Evolutionary conservation across 2,797 vertebrate species (phyloP).

Genomic region (Mormyrus hasselquistii): DNA sequence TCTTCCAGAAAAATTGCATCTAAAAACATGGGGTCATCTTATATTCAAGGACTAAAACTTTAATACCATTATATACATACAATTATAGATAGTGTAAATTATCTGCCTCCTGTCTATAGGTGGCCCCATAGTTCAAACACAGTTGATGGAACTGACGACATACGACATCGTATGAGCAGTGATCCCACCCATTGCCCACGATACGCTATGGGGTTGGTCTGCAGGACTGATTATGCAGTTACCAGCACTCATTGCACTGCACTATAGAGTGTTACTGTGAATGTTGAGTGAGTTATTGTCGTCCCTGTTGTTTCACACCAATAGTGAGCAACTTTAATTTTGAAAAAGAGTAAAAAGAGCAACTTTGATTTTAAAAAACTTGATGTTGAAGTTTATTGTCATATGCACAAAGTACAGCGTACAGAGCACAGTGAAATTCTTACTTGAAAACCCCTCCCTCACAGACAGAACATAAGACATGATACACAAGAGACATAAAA

Average conservation of each 20-base stretch:
- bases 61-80: background rate
- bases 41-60: background rate
- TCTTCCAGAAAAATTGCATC: background rate
- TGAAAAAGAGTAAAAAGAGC: background rate
- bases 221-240: background rate
- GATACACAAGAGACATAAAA: no score
- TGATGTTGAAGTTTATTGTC: no score
- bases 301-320: background rate
- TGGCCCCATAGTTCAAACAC: background rate
- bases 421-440: no score
- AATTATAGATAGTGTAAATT: background rate
- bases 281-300: background rate
- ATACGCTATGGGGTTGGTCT: background rate
- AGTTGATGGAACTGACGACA: background rate
- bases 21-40: background rate
- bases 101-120: background rate
- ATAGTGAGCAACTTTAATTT: background rate
- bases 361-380: background rate
- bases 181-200: background rate
- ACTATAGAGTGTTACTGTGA: background rate
- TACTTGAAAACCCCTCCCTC: no score
- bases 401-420: no score
- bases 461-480: no score
- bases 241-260: background rate
- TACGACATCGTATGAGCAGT: background rate